Evolutionary conservation across 2,797 vertebrate species (phyloP).

Genomic region (Ara ararauna): DNA sequence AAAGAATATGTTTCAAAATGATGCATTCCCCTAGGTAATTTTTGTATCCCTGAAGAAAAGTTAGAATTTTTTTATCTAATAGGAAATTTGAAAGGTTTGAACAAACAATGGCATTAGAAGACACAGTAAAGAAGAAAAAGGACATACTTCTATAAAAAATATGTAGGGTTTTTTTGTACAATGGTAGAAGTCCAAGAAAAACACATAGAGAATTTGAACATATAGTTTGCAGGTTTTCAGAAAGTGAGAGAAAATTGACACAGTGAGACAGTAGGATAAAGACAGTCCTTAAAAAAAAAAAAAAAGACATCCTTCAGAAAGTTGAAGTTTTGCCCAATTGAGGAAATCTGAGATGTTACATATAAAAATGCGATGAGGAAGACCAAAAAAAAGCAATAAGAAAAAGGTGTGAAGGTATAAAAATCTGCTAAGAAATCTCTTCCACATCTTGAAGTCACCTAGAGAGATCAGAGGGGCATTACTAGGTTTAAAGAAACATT

Average conservation of each 20-base stretch:
- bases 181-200: neutral
- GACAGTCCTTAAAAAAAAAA: neutral
- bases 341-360: neutral
- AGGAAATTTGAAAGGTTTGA: neutral
- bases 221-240: neutral
- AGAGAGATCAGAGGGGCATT: neutral
- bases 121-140: neutral
- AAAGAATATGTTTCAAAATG: neutral
- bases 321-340: neutral
- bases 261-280: neutral
- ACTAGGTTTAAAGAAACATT: neutral
- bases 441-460: neutral
- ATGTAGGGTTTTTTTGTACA: neutral
- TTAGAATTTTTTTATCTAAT: neutral
- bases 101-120: neutral
- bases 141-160: neutral
- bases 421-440: neutral
- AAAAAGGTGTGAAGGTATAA: neutral
- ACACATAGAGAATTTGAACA: neutral
- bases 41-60: neutral
- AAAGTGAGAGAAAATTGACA: neutral
- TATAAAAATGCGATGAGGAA: neutral
- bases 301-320: neutral
- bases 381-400: neutral
- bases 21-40: neutral